Evolutionary conservation across 2,113 vertebrate genomes (phyloP).

Genomic region (Crotalus horridus): DNA sequence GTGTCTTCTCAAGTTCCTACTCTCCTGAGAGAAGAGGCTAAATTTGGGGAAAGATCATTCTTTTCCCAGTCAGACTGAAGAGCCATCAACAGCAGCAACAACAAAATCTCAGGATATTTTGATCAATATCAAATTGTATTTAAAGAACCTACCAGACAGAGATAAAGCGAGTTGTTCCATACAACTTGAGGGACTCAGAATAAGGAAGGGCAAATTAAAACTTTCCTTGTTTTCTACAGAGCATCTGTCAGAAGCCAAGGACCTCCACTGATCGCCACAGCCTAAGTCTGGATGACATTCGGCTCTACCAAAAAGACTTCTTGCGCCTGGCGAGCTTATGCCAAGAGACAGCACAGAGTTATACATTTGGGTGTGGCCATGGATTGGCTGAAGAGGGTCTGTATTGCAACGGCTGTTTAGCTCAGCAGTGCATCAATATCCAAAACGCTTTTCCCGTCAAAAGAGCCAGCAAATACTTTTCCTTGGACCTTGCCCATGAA

Average conservation of each 20-base stretch:
- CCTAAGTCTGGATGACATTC: slow-evolving; percentile 93
- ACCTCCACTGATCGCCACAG: slow-evolving; percentile 92
- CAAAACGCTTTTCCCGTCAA: slow-evolving; percentile 84
- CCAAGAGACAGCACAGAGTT: slow-evolving; percentile 97
- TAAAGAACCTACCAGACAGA: not conserved
- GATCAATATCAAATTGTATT: not conserved
- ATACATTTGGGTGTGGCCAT: slow-evolving; percentile 92
- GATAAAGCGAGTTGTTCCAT: not conserved
- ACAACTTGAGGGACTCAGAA: not conserved
- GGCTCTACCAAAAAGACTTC: slow-evolving; percentile 94
- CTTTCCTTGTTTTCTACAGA: slow-evolving; percentile 61
- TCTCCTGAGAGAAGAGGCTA: not conserved
- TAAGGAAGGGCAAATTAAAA: not conserved
- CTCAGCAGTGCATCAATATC: slow-evolving; percentile 84
- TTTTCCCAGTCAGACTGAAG: not conserved
- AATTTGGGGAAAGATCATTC: not conserved
- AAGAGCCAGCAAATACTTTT: slow-evolving; percentile 98
- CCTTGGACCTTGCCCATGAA: slow-evolving; percentile 89
- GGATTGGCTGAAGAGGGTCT: slow-evolving; percentile 80
- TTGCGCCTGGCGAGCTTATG: slow-evolving; percentile 87
- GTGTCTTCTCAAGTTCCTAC: not conserved
- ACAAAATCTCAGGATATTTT: not conserved
- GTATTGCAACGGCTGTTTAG: slow-evolving; percentile 80
- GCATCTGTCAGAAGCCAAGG: slow-evolving; percentile 82
- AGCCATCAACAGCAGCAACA: not conserved